Evolutionary conservation across 1,140 invertebrate genomes (phyloP), one percentile per base, ranked within the genome.

Genomic region (Aphelinus atriplicis): DNA sequence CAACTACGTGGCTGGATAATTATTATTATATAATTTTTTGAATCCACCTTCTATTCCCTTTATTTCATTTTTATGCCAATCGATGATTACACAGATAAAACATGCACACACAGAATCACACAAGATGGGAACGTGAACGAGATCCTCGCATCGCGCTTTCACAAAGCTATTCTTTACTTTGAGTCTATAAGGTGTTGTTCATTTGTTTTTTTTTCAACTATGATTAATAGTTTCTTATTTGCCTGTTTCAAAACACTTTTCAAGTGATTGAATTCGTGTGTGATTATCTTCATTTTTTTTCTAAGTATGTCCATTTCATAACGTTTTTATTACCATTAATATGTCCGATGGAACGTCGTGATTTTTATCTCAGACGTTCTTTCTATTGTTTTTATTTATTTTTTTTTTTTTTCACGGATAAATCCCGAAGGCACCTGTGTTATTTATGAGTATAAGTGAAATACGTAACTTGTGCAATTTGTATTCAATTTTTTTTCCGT

Each of bases 381-480:
- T 70, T 75, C 43, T 10, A 68, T 66, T 55, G 3, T 26, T 66
- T 71, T 71, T 53, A 51, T 57, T 47, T 46, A 1, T 69, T 60
- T 46, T 26, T 60, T 72, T 72, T 64, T 53, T 53, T 71, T 50
- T 71, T 71, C 57, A 46, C 48, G 78, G 75, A 81, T 81, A 68
- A 80, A 78, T 80, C 77, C 81, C 80, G 78, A 83, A 81, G 82
- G 82, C 82, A 83, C 80, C 80, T 83, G 80, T 80, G 79, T 81
- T 81, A 80, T 80, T 81, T 51, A 69, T 3, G 73, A 46, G 7
- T 65, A 75, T 50, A 48, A 58, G 72, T 73, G 56, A 75, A 79
- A 79, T 80, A 77, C 65, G 78, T 78, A 76, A 75, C 69, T 79
- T 80, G 74, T 80, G 77, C 76, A 9, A 9, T 67, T 61, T 50